These are phyloP conservation scores for Dicrostonyx torquatus DNA, from an alignment of 2,797 vertebrate species.

Conservation along the genomic window DNA sequence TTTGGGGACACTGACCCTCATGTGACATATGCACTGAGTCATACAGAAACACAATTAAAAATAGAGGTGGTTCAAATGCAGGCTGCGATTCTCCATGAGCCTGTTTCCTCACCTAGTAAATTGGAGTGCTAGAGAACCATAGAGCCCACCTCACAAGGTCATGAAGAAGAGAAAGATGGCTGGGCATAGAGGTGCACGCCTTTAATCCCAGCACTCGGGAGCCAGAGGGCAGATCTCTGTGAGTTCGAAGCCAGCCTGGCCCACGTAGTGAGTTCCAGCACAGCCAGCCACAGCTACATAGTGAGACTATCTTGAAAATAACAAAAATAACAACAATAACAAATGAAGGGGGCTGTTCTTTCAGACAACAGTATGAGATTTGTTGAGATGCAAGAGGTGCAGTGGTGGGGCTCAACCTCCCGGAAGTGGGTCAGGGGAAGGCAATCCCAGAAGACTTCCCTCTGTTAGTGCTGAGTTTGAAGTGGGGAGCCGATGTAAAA, in stretches of 20 bases:
- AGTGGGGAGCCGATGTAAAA: background rate
- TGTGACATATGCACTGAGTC: background rate
- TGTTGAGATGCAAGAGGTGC: background rate
- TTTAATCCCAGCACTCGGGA: background rate
- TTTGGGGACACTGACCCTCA: background rate
- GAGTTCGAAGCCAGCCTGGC: background rate
- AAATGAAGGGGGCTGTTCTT: background rate
- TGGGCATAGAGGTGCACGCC: accelerated
- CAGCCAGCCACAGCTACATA: background rate
- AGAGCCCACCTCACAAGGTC: background rate
- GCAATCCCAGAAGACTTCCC: background rate
- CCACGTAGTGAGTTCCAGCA: background rate
- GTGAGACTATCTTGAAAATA: background rate
- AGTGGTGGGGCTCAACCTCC: background rate
- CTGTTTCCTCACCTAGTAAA: background rate
- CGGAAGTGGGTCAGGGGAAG: too few species aligned
- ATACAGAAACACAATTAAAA: background rate
- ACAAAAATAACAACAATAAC: background rate
- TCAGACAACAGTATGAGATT: background rate
- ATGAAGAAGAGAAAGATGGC: background rate
- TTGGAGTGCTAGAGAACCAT: background rate
- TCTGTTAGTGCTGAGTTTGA: background rate
- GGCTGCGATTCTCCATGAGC: background rate
- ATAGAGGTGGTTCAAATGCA: background rate
- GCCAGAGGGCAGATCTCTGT: background rate